phyloP scores from a whole-genome alignment of 2,888 invertebrate genomes.

The Drosophila rubida region DNA sequence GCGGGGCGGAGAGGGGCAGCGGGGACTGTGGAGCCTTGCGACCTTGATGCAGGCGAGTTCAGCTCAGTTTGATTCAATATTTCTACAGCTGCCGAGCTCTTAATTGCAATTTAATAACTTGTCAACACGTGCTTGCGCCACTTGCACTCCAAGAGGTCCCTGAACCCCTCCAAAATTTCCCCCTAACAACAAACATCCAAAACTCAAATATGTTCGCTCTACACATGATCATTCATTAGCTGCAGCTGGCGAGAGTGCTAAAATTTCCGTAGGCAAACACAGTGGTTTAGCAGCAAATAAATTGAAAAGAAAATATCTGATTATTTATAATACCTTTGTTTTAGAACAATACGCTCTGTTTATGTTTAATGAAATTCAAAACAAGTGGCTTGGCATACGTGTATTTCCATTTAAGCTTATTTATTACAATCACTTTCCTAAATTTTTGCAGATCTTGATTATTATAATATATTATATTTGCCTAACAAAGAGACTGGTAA shows the following conservation, averaged over 20 bases:
- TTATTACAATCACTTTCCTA: neutral
- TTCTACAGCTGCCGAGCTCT: slow-evolving; percentile 44
- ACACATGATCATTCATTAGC: neutral
- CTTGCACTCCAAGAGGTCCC: slow-evolving; percentile 31
- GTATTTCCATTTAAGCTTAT: neutral
- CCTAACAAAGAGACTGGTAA: too few relatives aligned
- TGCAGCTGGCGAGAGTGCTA: neutral
- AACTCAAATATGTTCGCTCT: neutral
- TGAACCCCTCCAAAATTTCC: slow-evolving; percentile 16
- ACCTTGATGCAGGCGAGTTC: slow-evolving; percentile 51
- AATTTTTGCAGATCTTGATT: neutral
- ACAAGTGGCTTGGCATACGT: neutral
- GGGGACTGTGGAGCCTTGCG: slow-evolving; percentile 16
- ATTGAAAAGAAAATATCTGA: neutral
- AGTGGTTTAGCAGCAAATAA: neutral
- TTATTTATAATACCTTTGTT: neutral
- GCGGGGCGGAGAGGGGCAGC: neutral
- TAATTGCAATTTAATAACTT: slow-evolving; percentile 58
- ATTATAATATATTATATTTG: too few relatives aligned
- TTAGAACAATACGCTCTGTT: neutral
- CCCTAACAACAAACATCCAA: neutral
- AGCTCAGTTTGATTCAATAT: slow-evolving; percentile 52
- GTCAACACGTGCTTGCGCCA: slow-evolving; percentile 33
- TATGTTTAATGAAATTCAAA: neutral
- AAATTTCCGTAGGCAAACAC: neutral